These are phyloP conservation scores for Griposia aprilina DNA, from an alignment of 2,888 invertebrate species.

Conservation along the genomic window DNA sequence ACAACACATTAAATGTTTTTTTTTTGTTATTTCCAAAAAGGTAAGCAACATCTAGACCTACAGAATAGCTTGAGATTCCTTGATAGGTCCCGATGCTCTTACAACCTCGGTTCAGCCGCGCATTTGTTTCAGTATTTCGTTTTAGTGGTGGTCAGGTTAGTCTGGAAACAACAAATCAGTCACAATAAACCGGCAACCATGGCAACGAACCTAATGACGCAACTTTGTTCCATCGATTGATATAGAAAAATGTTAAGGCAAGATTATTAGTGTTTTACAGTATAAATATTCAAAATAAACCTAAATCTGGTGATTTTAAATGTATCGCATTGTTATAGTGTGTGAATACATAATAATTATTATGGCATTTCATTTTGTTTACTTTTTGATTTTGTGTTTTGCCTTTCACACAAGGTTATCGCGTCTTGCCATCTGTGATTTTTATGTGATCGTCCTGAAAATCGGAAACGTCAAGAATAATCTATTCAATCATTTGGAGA, in stretches of 20 bases:
- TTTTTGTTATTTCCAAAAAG: not conserved
- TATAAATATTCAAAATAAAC: not conserved
- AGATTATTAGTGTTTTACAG: not conserved
- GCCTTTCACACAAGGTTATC: not conserved
- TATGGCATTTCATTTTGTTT: not conserved
- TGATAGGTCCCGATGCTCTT: not conserved
- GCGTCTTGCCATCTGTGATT: not conserved
- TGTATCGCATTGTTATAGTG: not conserved
- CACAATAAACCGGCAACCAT: not conserved
- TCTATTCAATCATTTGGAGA: not conserved
- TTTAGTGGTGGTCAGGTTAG: not conserved
- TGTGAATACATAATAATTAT: not conserved
- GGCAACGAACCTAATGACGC: not conserved
- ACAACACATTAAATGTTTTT: not conserved
- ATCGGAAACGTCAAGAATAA: not conserved
- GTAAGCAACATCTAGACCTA: not conserved
- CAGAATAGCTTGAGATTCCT: too few species aligned
- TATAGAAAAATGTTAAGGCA: not conserved
- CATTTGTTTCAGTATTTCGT: not conserved
- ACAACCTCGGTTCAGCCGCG: too few species aligned
- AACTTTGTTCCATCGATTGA: not conserved
- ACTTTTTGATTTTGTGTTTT: not conserved
- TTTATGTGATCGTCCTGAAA: not conserved
- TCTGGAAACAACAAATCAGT: not conserved
- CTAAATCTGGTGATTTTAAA: not conserved